These are phyloP conservation scores for Amyelois transitella DNA, from an alignment of 1,140 invertebrate species.

Conservation along the genomic window DNA sequence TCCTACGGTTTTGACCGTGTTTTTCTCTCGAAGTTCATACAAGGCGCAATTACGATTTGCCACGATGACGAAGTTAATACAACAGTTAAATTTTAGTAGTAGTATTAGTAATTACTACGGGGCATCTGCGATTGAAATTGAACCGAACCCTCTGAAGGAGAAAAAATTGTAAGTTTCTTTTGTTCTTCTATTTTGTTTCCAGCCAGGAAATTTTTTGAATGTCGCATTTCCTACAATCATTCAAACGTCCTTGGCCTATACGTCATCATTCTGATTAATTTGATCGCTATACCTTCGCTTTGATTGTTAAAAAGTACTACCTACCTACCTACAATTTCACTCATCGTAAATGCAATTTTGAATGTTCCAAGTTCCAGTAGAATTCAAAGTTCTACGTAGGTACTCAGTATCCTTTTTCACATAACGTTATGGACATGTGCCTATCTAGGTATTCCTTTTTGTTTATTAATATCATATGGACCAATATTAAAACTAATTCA, in stretches of 20 bases:
- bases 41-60: constrained; percentile 65
- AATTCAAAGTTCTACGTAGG: too few relatives aligned
- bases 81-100: constrained; percentile 70
- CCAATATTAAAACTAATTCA: too few relatives aligned
- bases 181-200: neutral
- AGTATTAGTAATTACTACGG: constrained; percentile 64
- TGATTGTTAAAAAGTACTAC: too few relatives aligned
- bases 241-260: constrained; percentile 6
- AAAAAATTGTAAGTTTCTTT: constrained; percentile 44
- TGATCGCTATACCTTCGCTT: neutral
- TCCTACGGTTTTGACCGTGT: constrained; percentile 53
- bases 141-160: constrained; percentile 44
- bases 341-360: too few relatives aligned
- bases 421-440: too few relatives aligned
- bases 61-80: constrained; percentile 71
- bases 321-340: too few relatives aligned
- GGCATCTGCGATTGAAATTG: constrained; percentile 32
- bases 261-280: constrained; percentile 17
- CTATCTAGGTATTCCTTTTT: too few relatives aligned
- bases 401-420: too few relatives aligned
- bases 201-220: neutral
- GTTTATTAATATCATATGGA: too few relatives aligned
- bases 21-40: constrained; percentile 47
- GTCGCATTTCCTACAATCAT: neutral
- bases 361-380: too few relatives aligned